phyloP scores from a whole-genome alignment of 2,888 invertebrate species.

The Latrodectus hesperus region DNA sequence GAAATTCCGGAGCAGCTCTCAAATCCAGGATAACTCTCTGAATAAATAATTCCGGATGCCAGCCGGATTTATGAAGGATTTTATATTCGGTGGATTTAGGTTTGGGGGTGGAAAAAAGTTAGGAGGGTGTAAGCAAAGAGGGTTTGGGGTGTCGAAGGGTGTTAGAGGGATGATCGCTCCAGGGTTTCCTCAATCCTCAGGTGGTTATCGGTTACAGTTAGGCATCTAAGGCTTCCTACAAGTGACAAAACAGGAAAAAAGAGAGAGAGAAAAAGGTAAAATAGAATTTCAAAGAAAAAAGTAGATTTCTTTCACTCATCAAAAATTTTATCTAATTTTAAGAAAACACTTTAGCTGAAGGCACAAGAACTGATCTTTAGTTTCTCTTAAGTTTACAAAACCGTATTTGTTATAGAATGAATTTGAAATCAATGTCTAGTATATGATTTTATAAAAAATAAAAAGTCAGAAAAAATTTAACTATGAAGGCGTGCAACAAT shows the following conservation, averaged over 20 bases:
- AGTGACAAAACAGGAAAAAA: slow-evolving; percentile 7
- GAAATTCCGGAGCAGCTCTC: slow-evolving; percentile 61
- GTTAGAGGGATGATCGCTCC: slow-evolving; percentile 51
- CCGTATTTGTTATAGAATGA: neutral
- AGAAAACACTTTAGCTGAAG: neutral
- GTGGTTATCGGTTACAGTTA: slow-evolving; percentile 42
- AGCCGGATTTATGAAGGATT: slow-evolving; percentile 58
- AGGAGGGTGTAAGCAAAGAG: neutral
- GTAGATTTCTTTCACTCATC: neutral
- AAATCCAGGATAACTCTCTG: slow-evolving; percentile 68
- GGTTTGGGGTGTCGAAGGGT: slow-evolving; percentile 13
- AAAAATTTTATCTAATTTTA: neutral
- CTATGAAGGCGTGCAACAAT: no score
- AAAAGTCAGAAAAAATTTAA: no score
- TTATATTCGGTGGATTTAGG: slow-evolving; percentile 60
- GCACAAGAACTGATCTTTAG: neutral
- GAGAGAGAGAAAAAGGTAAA: neutral
- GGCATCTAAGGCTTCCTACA: neutral
- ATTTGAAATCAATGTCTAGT: neutral
- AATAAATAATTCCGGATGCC: slow-evolving; percentile 69
- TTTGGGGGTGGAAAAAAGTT: neutral
- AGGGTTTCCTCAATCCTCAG: slow-evolving; percentile 43
- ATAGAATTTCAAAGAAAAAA: neutral
- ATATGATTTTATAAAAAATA: no score
- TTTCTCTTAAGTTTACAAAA: neutral